Percentiles rank a stretch among this genome's conserved stretches.
Conservation (phyloP, 2,888 invertebrate species). For the Lithophane ornitopus region DNA sequence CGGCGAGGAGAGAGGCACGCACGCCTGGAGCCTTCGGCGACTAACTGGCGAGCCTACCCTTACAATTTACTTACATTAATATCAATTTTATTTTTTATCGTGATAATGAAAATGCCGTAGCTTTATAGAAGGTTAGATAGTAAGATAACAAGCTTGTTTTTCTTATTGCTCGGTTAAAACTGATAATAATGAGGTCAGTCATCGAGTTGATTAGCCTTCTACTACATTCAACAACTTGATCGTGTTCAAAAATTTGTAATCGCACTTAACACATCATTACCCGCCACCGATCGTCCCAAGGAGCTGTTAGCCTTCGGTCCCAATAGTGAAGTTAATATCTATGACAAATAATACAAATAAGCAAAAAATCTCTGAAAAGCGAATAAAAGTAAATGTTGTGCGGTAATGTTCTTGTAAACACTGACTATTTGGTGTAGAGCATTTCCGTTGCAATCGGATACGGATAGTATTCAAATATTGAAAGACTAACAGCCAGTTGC, state of each 20-base stretch:
- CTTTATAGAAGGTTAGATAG: slow-evolving; percentile 16
- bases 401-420: not conserved
- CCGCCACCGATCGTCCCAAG: not conserved
- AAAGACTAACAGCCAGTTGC: not conserved
- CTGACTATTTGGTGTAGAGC: not conserved
- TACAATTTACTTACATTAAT: slow-evolving; percentile 69
- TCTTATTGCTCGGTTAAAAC: not conserved
- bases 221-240: not conserved
- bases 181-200: not conserved
- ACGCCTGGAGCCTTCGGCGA: slow-evolving; percentile 77
- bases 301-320: not conserved
- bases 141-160: not conserved
- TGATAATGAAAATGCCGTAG: slow-evolving; percentile 41
- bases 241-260: not conserved
- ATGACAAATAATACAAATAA: not conserved
- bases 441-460: slow-evolving; percentile 15
- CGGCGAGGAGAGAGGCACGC: slow-evolving; percentile 79
- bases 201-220: not conserved
- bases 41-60: slow-evolving; percentile 68
- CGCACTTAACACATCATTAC: not conserved
- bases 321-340: not conserved
- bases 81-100: slow-evolving; percentile 65
- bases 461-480: slow-evolving; percentile 3
- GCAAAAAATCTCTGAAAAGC: not conserved
- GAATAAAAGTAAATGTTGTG: not conserved